phyloP scores from a whole-genome alignment of 2,888 invertebrate species.

The Hydriomena furcata region DNA sequence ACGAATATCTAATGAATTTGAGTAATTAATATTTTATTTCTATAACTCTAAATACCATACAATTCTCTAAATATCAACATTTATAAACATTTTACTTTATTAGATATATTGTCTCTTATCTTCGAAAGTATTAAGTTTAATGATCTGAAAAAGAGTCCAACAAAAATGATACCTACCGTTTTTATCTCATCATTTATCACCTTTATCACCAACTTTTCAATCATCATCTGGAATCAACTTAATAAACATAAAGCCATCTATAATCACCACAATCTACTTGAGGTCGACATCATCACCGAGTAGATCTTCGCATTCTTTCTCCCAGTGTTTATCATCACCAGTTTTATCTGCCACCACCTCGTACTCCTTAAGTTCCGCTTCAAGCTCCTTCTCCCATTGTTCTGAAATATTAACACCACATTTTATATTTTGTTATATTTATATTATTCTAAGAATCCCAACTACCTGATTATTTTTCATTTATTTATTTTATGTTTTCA shows the following conservation, averaged over 20 bases:
- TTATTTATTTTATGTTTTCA: conserved; percentile 15
- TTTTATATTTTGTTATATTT: conserved; percentile 1
- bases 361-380: conserved; percentile 97
- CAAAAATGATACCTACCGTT: no score
- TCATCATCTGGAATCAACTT: conserved; percentile 1
- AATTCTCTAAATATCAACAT: conserved; percentile 4
- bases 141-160: no score
- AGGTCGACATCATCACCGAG: conserved; percentile 85
- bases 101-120: no score
- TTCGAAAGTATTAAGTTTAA: no score
- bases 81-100: no score
- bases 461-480: background rate
- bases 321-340: conserved; percentile 84
- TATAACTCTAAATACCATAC: conserved; percentile 1
- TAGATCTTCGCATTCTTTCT: conserved; percentile 88
- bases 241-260: background rate
- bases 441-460: no score
- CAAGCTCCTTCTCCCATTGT: conserved; percentile 98
- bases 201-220: background rate
- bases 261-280: conserved; percentile 60
- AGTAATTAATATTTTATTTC: background rate
- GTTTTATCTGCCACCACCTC: conserved; percentile 89
- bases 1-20: background rate
- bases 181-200: background rate
- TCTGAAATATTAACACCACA: conserved; percentile 80